Conservation (phyloP, 35 echinoderm and acorn worm species). For the Apostichopus japonicus region DNA sequence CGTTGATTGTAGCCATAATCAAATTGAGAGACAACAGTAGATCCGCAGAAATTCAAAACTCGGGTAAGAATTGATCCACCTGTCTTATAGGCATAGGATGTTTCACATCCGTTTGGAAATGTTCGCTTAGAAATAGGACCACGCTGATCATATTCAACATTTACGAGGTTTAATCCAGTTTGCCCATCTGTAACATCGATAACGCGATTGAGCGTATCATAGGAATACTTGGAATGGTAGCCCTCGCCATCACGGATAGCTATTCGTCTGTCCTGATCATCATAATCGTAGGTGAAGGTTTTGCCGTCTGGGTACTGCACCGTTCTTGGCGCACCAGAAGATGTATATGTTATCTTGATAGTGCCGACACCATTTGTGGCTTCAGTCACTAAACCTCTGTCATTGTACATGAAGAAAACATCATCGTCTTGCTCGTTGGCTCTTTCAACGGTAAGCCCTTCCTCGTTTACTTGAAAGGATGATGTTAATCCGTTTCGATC, state of each 20-base stretch:
- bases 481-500: conserved; percentile 7
- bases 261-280: conserved; percentile 22
- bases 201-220: conserved; percentile 42
- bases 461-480: conserved; percentile 34
- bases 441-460: conserved; percentile 16
- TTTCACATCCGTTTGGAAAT: conserved; percentile 43
- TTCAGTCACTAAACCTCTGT: conserved; percentile 65
- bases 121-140: conserved; percentile 15
- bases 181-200: conserved; percentile 28
- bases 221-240: conserved; percentile 46
- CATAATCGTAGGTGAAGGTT: conserved; percentile 61
- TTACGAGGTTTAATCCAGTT: neutral
- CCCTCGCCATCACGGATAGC: conserved; percentile 48
- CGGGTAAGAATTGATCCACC: neutral
- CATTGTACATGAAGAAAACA: conserved; percentile 57
- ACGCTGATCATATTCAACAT: conserved; percentile 39
- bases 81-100: neutral
- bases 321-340: conserved; percentile 26
- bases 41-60: conserved; percentile 21
- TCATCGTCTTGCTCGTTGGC: conserved; percentile 22
- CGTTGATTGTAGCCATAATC: conserved; percentile 15
- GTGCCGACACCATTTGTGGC: conserved; percentile 68
- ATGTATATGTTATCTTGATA: conserved; percentile 54
- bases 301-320: conserved; percentile 62
- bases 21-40: conserved; percentile 12